Evolutionary conservation across 2,797 vertebrate genomes (phyloP).

Genomic region (Podarcis lilfordi): DNA sequence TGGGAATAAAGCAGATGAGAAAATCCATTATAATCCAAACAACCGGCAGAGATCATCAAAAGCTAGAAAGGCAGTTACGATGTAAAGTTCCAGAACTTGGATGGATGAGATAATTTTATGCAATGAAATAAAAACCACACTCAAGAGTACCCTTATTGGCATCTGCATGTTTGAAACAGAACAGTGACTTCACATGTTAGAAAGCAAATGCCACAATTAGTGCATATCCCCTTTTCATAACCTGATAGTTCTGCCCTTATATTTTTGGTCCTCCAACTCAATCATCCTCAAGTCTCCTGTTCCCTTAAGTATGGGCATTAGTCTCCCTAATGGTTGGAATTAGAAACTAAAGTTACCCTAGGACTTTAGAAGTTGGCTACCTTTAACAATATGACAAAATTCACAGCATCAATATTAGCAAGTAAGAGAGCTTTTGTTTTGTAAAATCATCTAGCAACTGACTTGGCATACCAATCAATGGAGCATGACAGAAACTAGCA

Average conservation of each 20-base stretch:
- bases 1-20: constrained; percentile 38
- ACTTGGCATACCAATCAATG: neutral
- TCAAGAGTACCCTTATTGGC: neutral
- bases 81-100: neutral
- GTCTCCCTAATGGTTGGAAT: neutral
- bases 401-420: neutral
- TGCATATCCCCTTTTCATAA: neutral
- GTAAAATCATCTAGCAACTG: neutral
- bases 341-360: rapidly evolving
- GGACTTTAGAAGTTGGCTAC: neutral
- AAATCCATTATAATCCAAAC: constrained; percentile 14
- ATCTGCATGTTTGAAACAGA: rapidly evolving
- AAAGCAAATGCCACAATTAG: neutral
- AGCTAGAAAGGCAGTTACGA: neutral
- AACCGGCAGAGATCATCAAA: neutral
- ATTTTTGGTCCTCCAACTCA: too few species aligned
- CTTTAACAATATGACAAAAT: neutral
- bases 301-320: neutral
- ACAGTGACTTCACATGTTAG: neutral
- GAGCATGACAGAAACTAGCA: neutral
- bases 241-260: neutral
- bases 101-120: neutral
- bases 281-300: neutral
- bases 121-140: neutral
- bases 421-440: neutral